A percentile compares a stretch with the other conserved stretches of the same genome.
These are phyloP conservation scores for Ciconia maguari DNA, from an alignment of 2,113 vertebrate species.

Conservation along the genomic window DNA sequence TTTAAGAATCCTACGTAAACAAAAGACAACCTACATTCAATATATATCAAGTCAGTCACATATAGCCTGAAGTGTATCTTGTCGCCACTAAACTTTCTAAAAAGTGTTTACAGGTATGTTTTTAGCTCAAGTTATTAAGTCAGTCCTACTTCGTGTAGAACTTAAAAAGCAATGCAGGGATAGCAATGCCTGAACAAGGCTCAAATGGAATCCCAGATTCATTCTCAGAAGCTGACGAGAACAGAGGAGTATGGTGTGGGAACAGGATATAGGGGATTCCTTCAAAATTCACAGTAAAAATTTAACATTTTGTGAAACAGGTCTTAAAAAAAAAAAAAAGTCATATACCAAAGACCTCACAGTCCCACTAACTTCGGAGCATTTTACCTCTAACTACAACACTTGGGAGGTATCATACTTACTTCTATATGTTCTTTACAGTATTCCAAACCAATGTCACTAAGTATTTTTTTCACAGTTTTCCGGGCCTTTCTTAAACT, in stretches of 20 bases:
- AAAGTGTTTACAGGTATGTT: neutral
- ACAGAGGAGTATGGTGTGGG: neutral
- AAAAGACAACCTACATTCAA: neutral
- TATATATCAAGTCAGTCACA: neutral
- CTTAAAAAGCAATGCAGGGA: neutral
- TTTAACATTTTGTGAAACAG: neutral
- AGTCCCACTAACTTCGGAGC: neutral
- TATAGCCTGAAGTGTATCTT: neutral
- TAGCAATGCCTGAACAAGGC: neutral
- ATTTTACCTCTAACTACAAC: slow-evolving; percentile 17
- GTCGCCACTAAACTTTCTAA: neutral
- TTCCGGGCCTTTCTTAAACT: slow-evolving; percentile 98
- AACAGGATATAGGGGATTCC: neutral
- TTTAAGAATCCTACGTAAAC: neutral
- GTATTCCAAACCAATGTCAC: slow-evolving; percentile 98
- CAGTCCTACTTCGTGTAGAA: neutral
- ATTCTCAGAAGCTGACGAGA: neutral
- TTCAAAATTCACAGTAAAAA: neutral
- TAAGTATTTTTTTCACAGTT: slow-evolving; percentile 98
- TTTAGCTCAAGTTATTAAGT: neutral
- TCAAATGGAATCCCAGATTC: neutral
- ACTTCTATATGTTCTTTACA: slow-evolving; percentile 97
- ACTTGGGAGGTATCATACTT: slow-evolving; percentile 73
- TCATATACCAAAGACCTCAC: neutral
- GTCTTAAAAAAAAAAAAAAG: neutral